phyloP scores from a whole-genome alignment of 1,140 invertebrate genomes.

The Oreohelix idahoensis region DNA sequence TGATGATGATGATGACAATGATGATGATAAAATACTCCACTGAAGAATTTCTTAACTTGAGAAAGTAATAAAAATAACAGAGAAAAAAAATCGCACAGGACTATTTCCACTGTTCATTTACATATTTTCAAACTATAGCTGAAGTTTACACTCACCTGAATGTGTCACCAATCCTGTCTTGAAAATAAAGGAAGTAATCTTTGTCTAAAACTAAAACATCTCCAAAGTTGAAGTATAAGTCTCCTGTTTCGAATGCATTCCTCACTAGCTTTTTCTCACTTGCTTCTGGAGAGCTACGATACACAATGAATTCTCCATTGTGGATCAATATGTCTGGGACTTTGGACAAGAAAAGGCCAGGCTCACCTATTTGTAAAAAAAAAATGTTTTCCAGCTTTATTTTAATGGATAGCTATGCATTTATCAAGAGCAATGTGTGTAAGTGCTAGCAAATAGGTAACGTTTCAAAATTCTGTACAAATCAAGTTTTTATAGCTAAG shows the following conservation, averaged over 20 bases:
- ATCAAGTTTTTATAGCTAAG: too few relatives aligned
- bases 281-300: conserved; percentile 59
- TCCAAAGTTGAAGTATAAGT: conserved; percentile 66
- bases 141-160: conserved; percentile 56
- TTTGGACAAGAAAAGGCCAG: conserved; percentile 54
- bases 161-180: conserved; percentile 71
- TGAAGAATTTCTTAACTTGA: too few relatives aligned
- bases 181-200: conserved; percentile 70
- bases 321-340: conserved; percentile 38
- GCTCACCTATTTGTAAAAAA: conserved; percentile 53
- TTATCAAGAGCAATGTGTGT: too few relatives aligned
- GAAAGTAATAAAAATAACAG: not conserved
- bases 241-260: conserved; percentile 60
- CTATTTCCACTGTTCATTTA: too few relatives aligned
- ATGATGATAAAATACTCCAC: too few relatives aligned
- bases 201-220: conserved; percentile 69
- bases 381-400: not conserved
- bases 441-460: not conserved
- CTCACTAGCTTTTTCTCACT: conserved; percentile 61
- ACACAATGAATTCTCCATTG: conserved; percentile 44
- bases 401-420: not conserved
- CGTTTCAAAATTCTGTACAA: not conserved
- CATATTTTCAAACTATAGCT: too few relatives aligned
- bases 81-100: not conserved
- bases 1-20: too few relatives aligned